Base-by-base conservation (phyloP, 2,888 invertebrate genomes). In the Frankliniella intonsa region DNA sequence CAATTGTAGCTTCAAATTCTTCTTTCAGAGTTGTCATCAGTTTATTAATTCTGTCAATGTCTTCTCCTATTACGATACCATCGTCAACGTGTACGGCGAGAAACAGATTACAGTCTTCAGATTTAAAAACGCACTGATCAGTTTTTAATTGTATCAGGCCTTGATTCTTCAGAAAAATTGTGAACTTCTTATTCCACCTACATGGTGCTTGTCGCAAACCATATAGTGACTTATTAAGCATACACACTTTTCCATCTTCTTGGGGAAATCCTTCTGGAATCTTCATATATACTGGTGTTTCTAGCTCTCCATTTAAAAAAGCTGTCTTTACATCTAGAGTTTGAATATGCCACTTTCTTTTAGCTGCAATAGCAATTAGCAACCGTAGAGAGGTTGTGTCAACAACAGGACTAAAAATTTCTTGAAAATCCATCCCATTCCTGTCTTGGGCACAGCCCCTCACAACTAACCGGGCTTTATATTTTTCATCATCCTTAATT, bases 401-500 rank as follows among this genome's bases (percentile, higher is more conserved):
- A 12, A 12, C 17, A 55, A 55, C 55, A 55, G 55, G 55, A 8
- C 55, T 55, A 55, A 55, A 55, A 8, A 8, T 8, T 17, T 55
- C 55, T 55, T 55, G 55, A 55, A 17, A 55, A 8, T 55, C 55
- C 55, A 55, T 55, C 55, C 55, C 17, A 55, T 14, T 55, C 7
- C 55, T 55, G 55, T 55, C 55, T 55, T 55, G 55, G 17, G 55
- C 55, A 55, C 55, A 55, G 55, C 38, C 38, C 38, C 38, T 38
- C 5, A 38, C 38, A 38, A 81, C 83, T 12, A 83, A 17, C 76
- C 82, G n/a, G 9, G 82, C 83, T 51, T 82, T 81, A 79, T 49
- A 82, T 79, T 81, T 82, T 83, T 83, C 84, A 80, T 83, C 50
- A 80, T 83, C 83, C 51, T 83, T 83, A 17, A 80, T 82, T 51